These are phyloP conservation scores for Propithecus coquereli DNA, from an alignment of 2,113 vertebrate species.

Conservation along the genomic window DNA sequence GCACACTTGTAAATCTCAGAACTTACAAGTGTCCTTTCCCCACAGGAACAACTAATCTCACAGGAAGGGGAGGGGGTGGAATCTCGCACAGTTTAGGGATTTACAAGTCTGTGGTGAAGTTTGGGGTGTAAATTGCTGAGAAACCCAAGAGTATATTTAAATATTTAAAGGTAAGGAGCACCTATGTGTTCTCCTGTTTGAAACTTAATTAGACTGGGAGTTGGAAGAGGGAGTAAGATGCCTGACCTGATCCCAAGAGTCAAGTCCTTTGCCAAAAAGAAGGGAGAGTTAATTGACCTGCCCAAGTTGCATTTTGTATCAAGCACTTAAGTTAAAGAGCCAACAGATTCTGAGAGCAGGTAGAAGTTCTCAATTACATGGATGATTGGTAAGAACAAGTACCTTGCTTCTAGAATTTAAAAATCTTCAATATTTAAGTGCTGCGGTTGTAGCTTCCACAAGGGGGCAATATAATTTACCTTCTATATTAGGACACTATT, in stretches of 20 bases:
- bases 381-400: background rate
- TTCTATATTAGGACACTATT: background rate
- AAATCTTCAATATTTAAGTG: background rate
- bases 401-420: background rate
- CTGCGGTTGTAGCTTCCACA: background rate
- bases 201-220: constrained; percentile 45
- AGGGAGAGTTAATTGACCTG: background rate
- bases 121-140: constrained; percentile 65
- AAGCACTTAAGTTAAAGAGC: background rate
- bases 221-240: background rate
- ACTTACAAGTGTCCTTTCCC: constrained; percentile 47
- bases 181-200: background rate
- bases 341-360: background rate
- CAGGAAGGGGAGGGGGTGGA: constrained; percentile 33
- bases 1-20: constrained; percentile 57
- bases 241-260: background rate
- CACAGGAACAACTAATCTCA: constrained; percentile 39
- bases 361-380: background rate
- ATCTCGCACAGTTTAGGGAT: constrained; percentile 48
- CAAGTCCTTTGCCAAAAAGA: background rate
- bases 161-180: constrained; percentile 46
- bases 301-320: background rate
- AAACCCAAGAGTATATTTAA: constrained; percentile 54
- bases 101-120: constrained; percentile 62
- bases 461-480: background rate